phyloP scores from a whole-genome alignment of 2,888 invertebrate genomes.

The Clivina fossor region DNA sequence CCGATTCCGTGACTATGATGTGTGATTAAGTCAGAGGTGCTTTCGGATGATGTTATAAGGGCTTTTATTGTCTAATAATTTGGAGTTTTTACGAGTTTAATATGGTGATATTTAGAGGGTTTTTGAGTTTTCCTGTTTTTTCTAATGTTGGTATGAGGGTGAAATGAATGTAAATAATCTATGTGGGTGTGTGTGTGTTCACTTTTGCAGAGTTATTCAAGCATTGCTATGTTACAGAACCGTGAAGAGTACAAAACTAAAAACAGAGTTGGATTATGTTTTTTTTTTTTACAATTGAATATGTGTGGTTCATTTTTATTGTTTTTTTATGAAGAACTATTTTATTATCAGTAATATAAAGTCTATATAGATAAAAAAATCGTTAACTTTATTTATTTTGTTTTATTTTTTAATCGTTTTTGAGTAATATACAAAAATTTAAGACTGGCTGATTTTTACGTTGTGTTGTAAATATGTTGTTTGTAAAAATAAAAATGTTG shows the following conservation, averaged over 20 bases:
- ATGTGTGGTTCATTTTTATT: too few relatives aligned
- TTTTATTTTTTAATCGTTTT: too few relatives aligned
- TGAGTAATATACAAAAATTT: too few relatives aligned
- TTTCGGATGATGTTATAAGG: conserved; percentile 16
- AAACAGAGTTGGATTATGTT: background rate
- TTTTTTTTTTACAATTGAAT: background rate
- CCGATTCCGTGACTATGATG: conserved; percentile 27
- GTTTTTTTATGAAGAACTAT: too few relatives aligned
- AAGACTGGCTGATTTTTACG: too few relatives aligned
- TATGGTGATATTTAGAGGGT: too few relatives aligned
- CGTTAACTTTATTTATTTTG: too few relatives aligned
- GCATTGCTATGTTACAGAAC: conserved; percentile 15
- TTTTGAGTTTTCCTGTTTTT: too few relatives aligned
- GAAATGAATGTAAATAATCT: conserved; percentile 16
- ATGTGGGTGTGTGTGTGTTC: conserved; percentile 20
- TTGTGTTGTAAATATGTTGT: too few relatives aligned
- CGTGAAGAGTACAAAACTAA: conserved; percentile 21
- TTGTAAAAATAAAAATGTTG: too few relatives aligned
- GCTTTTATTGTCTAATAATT: conserved; percentile 20
- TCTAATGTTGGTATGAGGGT: conserved; percentile 12
- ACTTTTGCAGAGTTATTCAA: conserved; percentile 22
- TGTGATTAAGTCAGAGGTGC: conserved; percentile 22
- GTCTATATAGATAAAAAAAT: too few relatives aligned
- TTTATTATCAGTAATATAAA: too few relatives aligned
- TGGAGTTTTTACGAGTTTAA: conserved; percentile 17